Base-by-base conservation (phyloP, 2,797 vertebrate genomes). In the Ficedula albicollis region DNA sequence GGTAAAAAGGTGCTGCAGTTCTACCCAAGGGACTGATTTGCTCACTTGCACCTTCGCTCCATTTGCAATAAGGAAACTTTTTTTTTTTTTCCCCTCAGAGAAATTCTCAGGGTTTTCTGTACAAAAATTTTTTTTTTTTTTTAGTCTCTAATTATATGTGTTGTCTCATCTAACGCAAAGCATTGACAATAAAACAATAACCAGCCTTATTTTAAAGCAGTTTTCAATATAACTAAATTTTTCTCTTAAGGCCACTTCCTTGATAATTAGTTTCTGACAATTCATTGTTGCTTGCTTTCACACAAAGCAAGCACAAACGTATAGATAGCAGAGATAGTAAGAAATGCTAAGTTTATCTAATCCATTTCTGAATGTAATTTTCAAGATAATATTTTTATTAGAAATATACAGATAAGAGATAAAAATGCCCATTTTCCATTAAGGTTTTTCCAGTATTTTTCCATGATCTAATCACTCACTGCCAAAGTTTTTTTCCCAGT, bases 261-360 rank as follows among this genome's bases (percentile, higher is more conserved):
- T 56, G 21, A 46, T 73, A 78, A 91, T 86, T 91, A 79, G 36
- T 81, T 95, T 88, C 67, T 90, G 39, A 68, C 36, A 66, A 88
- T 88, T 63, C 41, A 27, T 63, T 12, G 5, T 10, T 89, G 30
- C 63, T 90, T 72, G 15, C 49, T 23, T 55, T 90, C 43, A 44
- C 54, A 88, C 36, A 82, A 84, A 93, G 39, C 62, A 88, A 85
- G 27, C 26, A 73, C 10, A 62, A 77, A 87, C 41, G 22, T 60
- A 72, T 3, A 84, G 79, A 86, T 26, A 81, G 41, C 8, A 88
- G n/a, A 88, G 73, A 86, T 20, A 67, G 29, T 19, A 43, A 82
- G 39, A 81, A 90, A 90, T 25, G 22, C 8, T 64, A 27, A 43
- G 2, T 51, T 95, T 48, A 89, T 92, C 63, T 82, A 90, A 92